Percentiles rank a stretch among this genome's conserved stretches.
These are phyloP conservation scores for Neolamprologus tretocephalus DNA, from an alignment of 2,113 vertebrate species.

Conservation along the genomic window DNA sequence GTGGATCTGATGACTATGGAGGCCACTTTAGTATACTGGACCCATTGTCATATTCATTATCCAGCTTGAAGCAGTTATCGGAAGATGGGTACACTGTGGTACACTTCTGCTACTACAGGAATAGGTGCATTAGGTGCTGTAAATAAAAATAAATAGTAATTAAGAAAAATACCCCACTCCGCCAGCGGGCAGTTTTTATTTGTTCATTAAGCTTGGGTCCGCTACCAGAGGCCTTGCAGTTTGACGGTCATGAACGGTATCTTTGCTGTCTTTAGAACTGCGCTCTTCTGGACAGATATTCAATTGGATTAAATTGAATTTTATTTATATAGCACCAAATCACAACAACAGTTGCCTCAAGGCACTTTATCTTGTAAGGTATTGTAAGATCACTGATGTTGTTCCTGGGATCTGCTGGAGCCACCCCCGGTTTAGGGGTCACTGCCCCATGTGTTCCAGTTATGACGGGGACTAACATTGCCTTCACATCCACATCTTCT, in stretches of 20 bases:
- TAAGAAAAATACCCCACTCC: accelerated
- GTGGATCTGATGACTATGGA: neutral
- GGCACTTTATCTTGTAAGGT: neutral
- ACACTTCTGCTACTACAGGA: neutral
- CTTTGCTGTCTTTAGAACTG: neutral
- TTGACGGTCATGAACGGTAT: neutral
- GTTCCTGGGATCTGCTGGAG: neutral
- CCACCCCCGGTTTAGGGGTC: neutral
- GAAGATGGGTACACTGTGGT: neutral
- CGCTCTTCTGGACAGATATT: neutral
- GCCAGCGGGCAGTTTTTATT: accelerated
- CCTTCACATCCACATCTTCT: neutral
- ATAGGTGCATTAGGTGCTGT: neutral
- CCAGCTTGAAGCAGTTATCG: neutral
- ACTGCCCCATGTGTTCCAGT: neutral
- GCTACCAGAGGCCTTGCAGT: neutral
- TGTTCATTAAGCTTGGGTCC: neutral
- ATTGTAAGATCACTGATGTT: neutral
- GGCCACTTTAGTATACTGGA: neutral
- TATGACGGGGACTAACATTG: neutral
- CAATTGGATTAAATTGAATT: accelerated
- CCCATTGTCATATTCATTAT: neutral
- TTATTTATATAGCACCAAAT: neutral
- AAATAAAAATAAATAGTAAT: neutral
- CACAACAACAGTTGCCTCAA: neutral